phyloP scores from a whole-genome alignment of 1,140 invertebrate genomes.

The Panagrolaimus sp. region DNA sequence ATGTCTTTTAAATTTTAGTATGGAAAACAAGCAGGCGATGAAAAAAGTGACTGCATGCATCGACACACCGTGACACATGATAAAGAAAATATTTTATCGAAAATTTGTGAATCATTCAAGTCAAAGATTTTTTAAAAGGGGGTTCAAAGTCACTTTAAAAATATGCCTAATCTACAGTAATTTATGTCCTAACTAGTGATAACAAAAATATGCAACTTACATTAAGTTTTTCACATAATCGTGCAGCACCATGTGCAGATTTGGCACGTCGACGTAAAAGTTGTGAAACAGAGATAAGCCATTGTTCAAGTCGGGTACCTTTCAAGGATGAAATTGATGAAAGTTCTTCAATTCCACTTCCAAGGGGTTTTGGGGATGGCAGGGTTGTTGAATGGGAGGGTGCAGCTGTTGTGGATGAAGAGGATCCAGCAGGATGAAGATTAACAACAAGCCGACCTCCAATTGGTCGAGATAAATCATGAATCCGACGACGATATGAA shows the following conservation, averaged over 20 bases:
- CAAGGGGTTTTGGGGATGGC: not conserved
- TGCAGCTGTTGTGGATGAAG: not conserved
- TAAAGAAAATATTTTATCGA: too few relatives aligned
- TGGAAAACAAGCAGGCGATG: too few relatives aligned
- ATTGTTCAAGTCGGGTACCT: not conserved
- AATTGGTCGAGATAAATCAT: not conserved
- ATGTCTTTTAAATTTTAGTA: too few relatives aligned
- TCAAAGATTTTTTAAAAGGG: too few relatives aligned
- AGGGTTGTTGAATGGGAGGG: not conserved
- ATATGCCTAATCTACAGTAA: too few relatives aligned
- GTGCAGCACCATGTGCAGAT: constrained; percentile 4
- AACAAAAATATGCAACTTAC: not conserved
- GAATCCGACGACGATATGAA: not conserved
- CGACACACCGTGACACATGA: too few relatives aligned
- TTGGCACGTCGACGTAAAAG: constrained; percentile 1
- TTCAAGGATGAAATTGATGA: constrained; percentile 7
- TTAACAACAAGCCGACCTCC: constrained; percentile 16
- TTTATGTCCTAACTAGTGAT: too few relatives aligned
- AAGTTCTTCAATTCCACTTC: not conserved
- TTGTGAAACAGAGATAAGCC: not conserved
- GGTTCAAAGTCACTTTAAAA: too few relatives aligned
- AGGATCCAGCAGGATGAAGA: not conserved
- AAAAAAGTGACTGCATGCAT: too few relatives aligned
- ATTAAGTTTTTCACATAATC: not conserved
- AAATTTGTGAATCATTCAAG: too few relatives aligned